Evolutionary conservation across 2,888 invertebrate species (phyloP).

Genomic region (Opisthograptis luteolata): DNA sequence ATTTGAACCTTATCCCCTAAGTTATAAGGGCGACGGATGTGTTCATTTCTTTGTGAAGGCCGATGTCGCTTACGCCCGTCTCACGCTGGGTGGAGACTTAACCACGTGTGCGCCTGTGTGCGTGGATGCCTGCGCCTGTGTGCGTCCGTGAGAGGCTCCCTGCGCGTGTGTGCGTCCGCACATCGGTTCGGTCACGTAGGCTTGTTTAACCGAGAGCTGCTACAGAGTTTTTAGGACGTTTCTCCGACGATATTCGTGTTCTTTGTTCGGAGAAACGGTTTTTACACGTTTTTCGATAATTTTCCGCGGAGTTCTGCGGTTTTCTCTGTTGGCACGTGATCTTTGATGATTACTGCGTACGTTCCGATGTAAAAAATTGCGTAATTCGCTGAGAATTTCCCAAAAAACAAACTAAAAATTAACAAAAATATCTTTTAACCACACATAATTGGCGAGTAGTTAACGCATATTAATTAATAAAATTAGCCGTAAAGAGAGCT

Average conservation of each 20-base stretch:
- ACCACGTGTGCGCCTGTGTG: constrained; percentile 65
- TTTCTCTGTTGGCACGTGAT: background rate
- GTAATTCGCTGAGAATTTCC: background rate
- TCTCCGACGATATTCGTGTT: constrained; percentile 39
- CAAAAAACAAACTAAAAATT: background rate
- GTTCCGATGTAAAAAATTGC: background rate
- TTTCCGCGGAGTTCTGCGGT: background rate
- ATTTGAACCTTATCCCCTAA: constrained; percentile 39
- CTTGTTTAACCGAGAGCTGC: constrained; percentile 58
- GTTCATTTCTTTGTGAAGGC: constrained; percentile 79
- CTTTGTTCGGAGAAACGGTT: constrained; percentile 52
- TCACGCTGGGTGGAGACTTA: constrained; percentile 48
- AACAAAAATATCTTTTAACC: background rate
- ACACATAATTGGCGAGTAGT: background rate
- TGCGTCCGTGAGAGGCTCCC: constrained; percentile 40
- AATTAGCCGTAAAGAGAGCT: background rate
- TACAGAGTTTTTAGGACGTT: constrained; percentile 64
- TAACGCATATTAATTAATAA: constrained; percentile 4
- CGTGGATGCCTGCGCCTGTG: constrained; percentile 45
- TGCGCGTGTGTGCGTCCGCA: constrained; percentile 63
- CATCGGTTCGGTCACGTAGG: constrained; percentile 81
- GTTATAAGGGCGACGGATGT: constrained; percentile 61
- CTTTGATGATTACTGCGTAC: background rate
- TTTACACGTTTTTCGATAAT: constrained; percentile 12
- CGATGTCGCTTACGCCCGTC: constrained; percentile 61